Conservation (phyloP, 2,797 vertebrate species). For the Hydrolagus colliei region DNA sequence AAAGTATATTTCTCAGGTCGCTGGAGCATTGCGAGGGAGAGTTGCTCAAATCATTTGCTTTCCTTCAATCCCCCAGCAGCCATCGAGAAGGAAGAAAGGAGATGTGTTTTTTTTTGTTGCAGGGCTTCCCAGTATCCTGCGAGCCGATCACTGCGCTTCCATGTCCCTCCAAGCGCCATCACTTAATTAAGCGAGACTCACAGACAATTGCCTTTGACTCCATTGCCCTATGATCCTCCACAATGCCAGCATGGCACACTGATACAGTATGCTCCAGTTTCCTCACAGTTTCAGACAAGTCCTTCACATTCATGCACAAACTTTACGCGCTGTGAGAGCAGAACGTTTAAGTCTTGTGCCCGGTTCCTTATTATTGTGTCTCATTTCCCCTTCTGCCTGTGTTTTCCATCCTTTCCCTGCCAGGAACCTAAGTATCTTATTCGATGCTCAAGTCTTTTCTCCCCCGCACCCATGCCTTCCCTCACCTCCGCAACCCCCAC, state of each 20-base stretch:
- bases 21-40: neutral
- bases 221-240: neutral
- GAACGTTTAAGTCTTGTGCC: too few relatives aligned
- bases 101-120: neutral
- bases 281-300: neutral
- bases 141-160: neutral
- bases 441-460: too few relatives aligned
- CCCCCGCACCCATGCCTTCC: too few relatives aligned
- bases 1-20: slow-evolving; percentile 22
- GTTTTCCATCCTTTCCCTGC: too few relatives aligned
- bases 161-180: neutral
- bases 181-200: neutral
- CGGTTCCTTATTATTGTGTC: too few relatives aligned
- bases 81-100: neutral
- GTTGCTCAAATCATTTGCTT: slow-evolving; percentile 17
- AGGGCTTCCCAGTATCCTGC: neutral
- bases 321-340: neutral
- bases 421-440: too few relatives aligned
- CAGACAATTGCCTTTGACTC: neutral
- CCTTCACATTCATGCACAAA: neutral
- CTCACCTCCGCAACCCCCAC: too few relatives aligned
- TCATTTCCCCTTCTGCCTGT: too few relatives aligned
- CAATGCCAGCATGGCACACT: neutral
- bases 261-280: neutral
- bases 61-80: neutral